Base-by-base conservation (phyloP, 2,888 invertebrate species). In the Pherbina coryleti region DNA sequence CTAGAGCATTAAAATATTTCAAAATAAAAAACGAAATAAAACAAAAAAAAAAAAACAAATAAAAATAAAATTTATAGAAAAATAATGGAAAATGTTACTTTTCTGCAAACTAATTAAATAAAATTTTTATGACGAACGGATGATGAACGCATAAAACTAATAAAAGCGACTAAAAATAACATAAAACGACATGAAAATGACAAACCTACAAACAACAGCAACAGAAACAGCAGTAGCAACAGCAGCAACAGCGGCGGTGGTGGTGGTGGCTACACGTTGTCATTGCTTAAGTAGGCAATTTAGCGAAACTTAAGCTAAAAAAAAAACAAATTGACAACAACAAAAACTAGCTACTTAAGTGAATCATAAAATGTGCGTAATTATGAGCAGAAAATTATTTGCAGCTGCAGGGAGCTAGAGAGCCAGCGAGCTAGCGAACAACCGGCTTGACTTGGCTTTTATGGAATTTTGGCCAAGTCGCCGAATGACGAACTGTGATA, bases 71-170 rank as follows among this genome's bases (percentile, higher is more conserved):
- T 3, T 1, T 8, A 22, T 17, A 11, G n/a, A 66, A 66, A 34
- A 37, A 66, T n/a, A 66, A n/a, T 34, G 34, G n/a, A 66, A 37
- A 31, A n/a, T 62, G 22, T 55, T 44, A 44, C 14, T 44, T 44
- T 44, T 76, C 69, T 72, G 77, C 74, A 44, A 69, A 75, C 73
- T 77, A 77, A 75, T 67, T 78, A 78, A 78, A 76, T 73, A 74
- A 81, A 60, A 77, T 79, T 85, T 86, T 87, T 86, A 86, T 86
- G 86, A 84, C 86, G 84, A 84, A 84, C 85, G 86, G 84, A 85
- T 86, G 87, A 86, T 60, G 78, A 51, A 51, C 66, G 55, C 72
- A 75, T 75, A 55, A 77, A 79, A 77, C 49, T 69, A 69, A 71
- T 71, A 55, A 71, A 71, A 71, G 55, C 51, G n/a, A 34, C 34